A percentile compares a stretch with the other conserved stretches of the same genome.
phyloP scores from a whole-genome alignment of 2,797 vertebrate genomes.

The Phalanger gymnotis region DNA sequence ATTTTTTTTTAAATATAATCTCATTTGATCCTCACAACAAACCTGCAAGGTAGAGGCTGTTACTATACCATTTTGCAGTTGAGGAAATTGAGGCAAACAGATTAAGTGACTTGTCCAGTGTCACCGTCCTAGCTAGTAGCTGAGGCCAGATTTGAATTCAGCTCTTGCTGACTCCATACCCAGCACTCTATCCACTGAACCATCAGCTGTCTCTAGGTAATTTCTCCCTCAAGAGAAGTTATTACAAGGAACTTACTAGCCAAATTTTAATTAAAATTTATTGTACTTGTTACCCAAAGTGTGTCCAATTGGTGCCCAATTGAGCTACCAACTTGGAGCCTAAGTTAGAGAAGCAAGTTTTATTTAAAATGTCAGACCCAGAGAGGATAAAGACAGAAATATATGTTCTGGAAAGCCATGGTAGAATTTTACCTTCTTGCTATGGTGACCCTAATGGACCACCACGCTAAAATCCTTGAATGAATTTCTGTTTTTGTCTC shows the following conservation, averaged over 20 bases:
- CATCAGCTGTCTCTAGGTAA: neutral
- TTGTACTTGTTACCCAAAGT: neutral
- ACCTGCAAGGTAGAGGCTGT: neutral
- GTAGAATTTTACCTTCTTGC: neutral
- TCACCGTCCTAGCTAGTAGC: neutral
- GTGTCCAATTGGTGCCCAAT: neutral
- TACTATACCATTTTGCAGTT: neutral
- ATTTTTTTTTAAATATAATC: neutral
- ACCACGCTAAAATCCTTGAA: neutral
- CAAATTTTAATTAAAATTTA: slow-evolving; percentile 4
- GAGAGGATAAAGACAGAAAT: neutral
- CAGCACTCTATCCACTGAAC: neutral
- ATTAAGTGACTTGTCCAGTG: neutral
- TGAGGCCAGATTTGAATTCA: neutral
- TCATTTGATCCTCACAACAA: no score
- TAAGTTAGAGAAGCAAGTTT: neutral
- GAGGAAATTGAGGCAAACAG: no score
- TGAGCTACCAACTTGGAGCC: neutral
- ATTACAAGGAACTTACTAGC: neutral
- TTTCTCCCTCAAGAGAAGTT: neutral
- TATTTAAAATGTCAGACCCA: neutral
- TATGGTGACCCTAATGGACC: no score
- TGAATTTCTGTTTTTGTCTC: neutral
- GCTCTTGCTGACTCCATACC: neutral
- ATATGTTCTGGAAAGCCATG: neutral